Evolutionary conservation across 2,797 vertebrate genomes (phyloP).

Genomic region (Lagorchestes hirsutus): DNA sequence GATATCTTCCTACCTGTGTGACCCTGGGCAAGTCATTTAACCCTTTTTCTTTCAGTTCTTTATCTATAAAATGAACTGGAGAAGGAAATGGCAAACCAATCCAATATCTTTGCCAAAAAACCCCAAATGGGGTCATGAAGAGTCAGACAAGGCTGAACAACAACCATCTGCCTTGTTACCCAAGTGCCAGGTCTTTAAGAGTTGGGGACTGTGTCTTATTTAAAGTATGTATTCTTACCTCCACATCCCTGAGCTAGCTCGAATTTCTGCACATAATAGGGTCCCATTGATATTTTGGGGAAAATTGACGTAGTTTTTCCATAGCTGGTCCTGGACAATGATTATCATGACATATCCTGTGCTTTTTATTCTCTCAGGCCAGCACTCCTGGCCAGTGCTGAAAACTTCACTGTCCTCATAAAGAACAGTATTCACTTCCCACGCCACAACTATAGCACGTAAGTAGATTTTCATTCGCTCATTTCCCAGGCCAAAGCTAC

Average conservation of each 20-base stretch:
- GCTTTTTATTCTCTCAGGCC: conserved; percentile 85
- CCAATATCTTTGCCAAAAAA: not conserved
- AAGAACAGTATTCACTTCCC: conserved; percentile 93
- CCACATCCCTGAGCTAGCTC: not conserved
- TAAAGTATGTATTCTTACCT: not conserved
- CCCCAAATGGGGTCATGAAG: not conserved
- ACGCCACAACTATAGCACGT: conserved; percentile 90
- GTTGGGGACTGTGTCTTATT: not conserved
- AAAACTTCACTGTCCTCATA: conserved; percentile 94
- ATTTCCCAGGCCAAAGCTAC: not conserved
- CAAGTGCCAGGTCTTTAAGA: not conserved
- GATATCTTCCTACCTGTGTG: not conserved
- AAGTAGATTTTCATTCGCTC: conserved; percentile 70
- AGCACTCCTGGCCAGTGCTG: conserved; percentile 88
- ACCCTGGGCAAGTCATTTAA: not conserved
- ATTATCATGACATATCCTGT: not conserved
- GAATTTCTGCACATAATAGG: not conserved
- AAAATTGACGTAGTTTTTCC: not conserved
- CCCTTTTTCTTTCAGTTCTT: not conserved
- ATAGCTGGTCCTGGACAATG: not conserved
- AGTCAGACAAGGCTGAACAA: not conserved
- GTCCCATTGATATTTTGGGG: not conserved
- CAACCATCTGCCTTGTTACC: not conserved
- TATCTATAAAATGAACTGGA: not conserved
- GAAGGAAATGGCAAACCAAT: not conserved